These are phyloP conservation scores for Synergus umbraculus DNA, from an alignment of 2,888 invertebrate species.

Conservation along the genomic window DNA sequence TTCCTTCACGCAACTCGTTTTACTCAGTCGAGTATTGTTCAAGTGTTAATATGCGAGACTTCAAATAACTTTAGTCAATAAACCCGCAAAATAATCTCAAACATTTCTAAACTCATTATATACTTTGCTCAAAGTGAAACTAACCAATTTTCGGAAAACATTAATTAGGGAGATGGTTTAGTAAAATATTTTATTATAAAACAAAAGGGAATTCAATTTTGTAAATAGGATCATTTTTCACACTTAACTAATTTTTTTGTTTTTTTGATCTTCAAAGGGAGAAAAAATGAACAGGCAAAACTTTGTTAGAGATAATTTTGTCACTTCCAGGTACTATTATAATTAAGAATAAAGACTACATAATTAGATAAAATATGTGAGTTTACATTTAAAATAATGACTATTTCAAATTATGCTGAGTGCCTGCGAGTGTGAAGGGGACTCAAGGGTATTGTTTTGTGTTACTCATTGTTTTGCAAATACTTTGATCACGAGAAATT, in stretches of 20 bases:
- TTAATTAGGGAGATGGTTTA: not conserved
- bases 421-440: constrained; percentile 8
- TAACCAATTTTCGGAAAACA: not conserved
- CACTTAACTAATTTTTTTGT: not conserved
- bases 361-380: constrained; percentile 22
- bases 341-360: not conserved
- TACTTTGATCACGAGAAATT: constrained; percentile 21
- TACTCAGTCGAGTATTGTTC: no score
- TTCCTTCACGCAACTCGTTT: no score
- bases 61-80: no score
- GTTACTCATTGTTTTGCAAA: constrained; percentile 16
- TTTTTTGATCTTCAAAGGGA: not conserved
- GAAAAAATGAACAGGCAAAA: not conserved
- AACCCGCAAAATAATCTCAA: no score
- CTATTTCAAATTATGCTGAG: constrained; percentile 31
- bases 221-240: not conserved
- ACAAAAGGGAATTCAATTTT: not conserved
- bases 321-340: not conserved
- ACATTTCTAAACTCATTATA: no score
- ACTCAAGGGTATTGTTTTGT: constrained; percentile 6
- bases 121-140: not conserved
- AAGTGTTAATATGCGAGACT: no score
- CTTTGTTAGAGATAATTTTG: not conserved
- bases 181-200: not conserved
- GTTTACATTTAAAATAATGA: constrained; percentile 18